Percentiles rank a stretch among this genome's conserved stretches.
These are phyloP conservation scores for Echinarachnius parma DNA, from an alignment of 53 echinoderm and acorn worm species.

Conservation along the genomic window DNA sequence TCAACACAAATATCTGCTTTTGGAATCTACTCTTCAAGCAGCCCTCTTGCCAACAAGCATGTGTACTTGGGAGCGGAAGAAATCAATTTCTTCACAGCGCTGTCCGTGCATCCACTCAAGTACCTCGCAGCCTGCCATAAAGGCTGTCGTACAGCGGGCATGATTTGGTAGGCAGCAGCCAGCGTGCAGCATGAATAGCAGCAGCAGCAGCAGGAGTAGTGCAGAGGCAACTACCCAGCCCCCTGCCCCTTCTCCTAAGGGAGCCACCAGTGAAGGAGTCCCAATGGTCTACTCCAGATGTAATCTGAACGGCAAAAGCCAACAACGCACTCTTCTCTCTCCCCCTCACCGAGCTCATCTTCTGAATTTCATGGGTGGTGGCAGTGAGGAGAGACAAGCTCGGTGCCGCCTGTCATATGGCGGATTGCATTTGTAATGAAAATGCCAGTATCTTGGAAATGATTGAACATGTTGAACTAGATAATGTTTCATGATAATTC, in stretches of 20 bases:
- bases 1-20: constrained; percentile 43
- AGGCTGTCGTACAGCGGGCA: no score
- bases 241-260: constrained; percentile 15
- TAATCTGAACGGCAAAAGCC: constrained; percentile 42
- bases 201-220: no score
- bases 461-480: no score
- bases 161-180: no score
- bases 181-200: no score
- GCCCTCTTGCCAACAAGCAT: constrained; percentile 38
- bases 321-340: constrained; percentile 33
- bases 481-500: no score
- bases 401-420: no score
- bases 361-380: constrained; percentile 13
- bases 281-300: constrained; percentile 43
- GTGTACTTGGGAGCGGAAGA: constrained; percentile 31
- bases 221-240: constrained; percentile 33
- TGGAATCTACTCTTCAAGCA: constrained; percentile 14
- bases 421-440: no score
- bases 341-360: constrained; percentile 41
- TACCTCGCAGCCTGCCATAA: no score
- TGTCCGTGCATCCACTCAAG: constrained; percentile 39
- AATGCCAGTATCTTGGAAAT: no score
- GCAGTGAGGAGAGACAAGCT: constrained; percentile 1
- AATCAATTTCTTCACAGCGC: constrained; percentile 40
- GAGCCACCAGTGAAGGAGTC: constrained; percentile 29